phyloP scores from a whole-genome alignment of 2,797 vertebrate genomes.

The Gambelia wislizenii region DNA sequence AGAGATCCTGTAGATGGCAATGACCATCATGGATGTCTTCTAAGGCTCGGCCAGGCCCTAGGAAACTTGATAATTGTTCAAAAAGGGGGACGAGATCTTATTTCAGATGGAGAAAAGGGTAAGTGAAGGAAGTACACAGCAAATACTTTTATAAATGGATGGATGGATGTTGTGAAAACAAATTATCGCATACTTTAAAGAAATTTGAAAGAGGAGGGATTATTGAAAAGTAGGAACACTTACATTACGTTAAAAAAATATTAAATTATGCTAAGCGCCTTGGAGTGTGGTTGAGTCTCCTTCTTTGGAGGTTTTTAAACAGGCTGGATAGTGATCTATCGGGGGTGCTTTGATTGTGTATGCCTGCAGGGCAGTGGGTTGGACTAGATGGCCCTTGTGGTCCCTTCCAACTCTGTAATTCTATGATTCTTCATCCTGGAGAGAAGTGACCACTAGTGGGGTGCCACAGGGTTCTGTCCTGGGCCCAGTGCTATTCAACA shows the following conservation, averaged over 20 bases:
- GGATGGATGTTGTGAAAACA: neutral
- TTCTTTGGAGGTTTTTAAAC: too few relatives aligned
- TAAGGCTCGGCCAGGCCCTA: constrained; percentile 92
- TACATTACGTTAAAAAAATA: neutral
- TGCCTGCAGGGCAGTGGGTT: too few relatives aligned
- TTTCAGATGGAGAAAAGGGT: constrained; percentile 94
- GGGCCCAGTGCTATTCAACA: too few relatives aligned
- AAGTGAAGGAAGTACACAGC: constrained; percentile 60
- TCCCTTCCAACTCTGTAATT: too few relatives aligned
- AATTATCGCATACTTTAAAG: neutral
- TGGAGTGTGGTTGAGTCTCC: too few relatives aligned
- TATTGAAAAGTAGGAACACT: neutral
- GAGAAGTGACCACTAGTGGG: too few relatives aligned
- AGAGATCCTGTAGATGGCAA: constrained; percentile 84
- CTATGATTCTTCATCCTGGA: too few relatives aligned
- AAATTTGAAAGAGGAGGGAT: neutral
- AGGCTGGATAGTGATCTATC: too few relatives aligned
- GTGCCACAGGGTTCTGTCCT: too few relatives aligned
- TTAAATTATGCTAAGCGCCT: too few relatives aligned
- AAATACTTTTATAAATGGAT: neutral
- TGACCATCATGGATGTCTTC: constrained; percentile 84
- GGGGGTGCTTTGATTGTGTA: too few relatives aligned
- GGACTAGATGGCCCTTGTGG: too few relatives aligned
- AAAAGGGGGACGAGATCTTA: constrained; percentile 94
- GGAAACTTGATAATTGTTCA: constrained; percentile 94